A percentile compares a stretch with the other conserved stretches of the same genome.
These are phyloP conservation scores for Platyscapa corneri DNA, from an alignment of 1,140 invertebrate species.

Conservation along the genomic window DNA sequence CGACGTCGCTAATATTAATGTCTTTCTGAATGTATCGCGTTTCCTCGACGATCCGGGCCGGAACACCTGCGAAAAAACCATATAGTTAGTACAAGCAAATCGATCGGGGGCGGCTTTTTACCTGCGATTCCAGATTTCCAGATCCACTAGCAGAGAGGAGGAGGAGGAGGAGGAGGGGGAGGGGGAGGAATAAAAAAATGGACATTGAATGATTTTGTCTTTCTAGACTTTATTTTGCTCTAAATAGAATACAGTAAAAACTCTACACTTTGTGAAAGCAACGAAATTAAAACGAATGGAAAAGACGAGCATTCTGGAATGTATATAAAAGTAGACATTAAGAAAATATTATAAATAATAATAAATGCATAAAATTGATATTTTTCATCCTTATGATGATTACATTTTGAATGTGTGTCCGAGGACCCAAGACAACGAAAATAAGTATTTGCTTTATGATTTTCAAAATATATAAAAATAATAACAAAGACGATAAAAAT, in stretches of 20 bases:
- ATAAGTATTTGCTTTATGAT: not conserved
- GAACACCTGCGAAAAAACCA: slow-evolving; percentile 57
- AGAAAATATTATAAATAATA: slow-evolving; percentile 58
- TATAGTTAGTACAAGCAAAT: slow-evolving; percentile 55
- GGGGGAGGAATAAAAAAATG: slow-evolving; percentile 7
- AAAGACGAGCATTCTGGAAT: slow-evolving; percentile 73
- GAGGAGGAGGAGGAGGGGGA: not conserved
- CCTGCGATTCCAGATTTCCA: too few species aligned
- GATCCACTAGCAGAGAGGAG: not conserved
- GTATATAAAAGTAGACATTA: slow-evolving; percentile 65
- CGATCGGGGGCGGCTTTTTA: too few species aligned
- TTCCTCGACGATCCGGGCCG: not conserved
- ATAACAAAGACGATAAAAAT: slow-evolving; percentile 22
- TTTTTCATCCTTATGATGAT: not conserved
- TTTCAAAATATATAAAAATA: not conserved
- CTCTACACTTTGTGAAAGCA: slow-evolving; percentile 69
- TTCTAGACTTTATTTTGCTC: slow-evolving; percentile 76
- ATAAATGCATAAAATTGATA: slow-evolving; percentile 56
- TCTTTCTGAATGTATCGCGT: not conserved
- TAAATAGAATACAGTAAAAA: slow-evolving; percentile 73
- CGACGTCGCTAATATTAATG: too few species aligned
- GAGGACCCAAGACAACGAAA: slow-evolving; percentile 11
- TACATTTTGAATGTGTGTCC: not conserved
- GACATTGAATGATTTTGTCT: slow-evolving; percentile 52
- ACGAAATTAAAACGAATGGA: slow-evolving; percentile 63